Evolutionary conservation across 2,888 invertebrate genomes (phyloP).

Genomic region (Mechanitis mazaeus): DNA sequence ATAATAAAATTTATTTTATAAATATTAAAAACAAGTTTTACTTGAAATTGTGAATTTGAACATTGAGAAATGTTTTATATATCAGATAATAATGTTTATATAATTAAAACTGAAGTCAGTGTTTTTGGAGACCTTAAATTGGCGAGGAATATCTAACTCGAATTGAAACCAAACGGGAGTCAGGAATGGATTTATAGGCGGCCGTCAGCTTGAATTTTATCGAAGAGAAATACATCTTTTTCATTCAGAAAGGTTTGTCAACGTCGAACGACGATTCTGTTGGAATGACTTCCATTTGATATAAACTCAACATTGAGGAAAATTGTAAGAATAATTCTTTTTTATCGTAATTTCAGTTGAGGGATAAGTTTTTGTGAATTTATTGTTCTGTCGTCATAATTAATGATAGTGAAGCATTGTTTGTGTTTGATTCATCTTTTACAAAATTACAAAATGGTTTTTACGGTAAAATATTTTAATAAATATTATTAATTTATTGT

Average conservation of each 20-base stretch:
- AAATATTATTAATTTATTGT: too few relatives aligned
- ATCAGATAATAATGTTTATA: not conserved
- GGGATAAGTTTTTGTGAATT: conserved; percentile 6
- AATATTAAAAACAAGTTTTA: too few relatives aligned
- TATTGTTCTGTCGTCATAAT: conserved; percentile 9
- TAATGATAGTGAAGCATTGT: conserved; percentile 3
- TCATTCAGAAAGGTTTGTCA: conserved; percentile 65
- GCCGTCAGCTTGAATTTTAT: conserved; percentile 59
- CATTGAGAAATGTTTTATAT: too few relatives aligned
- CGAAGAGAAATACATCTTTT: conserved; percentile 69
- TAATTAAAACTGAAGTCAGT: not conserved
- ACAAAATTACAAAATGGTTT: not conserved
- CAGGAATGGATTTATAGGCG: conserved; percentile 42
- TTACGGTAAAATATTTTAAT: too few relatives aligned
- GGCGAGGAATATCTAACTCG: conserved; percentile 20
- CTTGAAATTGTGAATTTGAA: too few relatives aligned
- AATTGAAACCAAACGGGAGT: conserved; percentile 36
- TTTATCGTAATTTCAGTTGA: conserved; percentile 10
- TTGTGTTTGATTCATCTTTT: conserved; percentile 7
- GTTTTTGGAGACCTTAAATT: not conserved
- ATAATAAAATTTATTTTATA: too few relatives aligned
- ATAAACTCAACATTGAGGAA: conserved; percentile 50
- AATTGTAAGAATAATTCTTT: conserved; percentile 28
- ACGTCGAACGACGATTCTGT: conserved; percentile 58
- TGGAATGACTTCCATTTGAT: conserved; percentile 61